phyloP scores from a whole-genome alignment of 2,113 vertebrate species.

The Bambusicola thoracicus region DNA sequence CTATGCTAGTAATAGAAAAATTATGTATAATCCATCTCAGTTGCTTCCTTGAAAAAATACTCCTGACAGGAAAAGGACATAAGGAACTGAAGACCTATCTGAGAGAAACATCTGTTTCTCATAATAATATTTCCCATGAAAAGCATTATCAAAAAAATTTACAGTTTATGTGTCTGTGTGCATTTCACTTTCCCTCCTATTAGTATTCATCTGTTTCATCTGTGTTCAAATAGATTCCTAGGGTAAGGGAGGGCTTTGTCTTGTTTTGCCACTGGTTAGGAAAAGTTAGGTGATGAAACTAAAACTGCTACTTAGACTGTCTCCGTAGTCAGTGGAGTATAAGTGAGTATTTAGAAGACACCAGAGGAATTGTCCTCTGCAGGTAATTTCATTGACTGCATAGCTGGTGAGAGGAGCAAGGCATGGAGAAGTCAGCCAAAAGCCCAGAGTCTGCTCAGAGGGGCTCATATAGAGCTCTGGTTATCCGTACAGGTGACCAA shows the following conservation, averaged over 20 bases:
- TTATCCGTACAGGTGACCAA: background rate
- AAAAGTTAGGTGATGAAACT: background rate
- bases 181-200: background rate
- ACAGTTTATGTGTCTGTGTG: background rate
- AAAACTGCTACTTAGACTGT: background rate
- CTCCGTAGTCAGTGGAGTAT: background rate
- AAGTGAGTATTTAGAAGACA: background rate
- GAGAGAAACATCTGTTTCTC: slow-evolving; percentile 1
- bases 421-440: background rate
- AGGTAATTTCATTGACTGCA: background rate
- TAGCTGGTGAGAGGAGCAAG: background rate
- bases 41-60: background rate
- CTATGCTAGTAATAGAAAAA: background rate
- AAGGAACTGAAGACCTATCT: background rate
- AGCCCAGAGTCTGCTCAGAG: background rate
- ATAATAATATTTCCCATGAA: background rate
- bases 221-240: background rate
- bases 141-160: background rate
- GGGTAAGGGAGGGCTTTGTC: background rate
- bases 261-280: background rate
- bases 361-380: background rate
- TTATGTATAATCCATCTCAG: background rate
- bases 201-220: background rate
- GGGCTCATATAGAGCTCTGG: background rate
- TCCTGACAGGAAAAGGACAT: background rate